phyloP scores from a whole-genome alignment of 2,113 vertebrate species.

The Actenoides lindsayi region DNA sequence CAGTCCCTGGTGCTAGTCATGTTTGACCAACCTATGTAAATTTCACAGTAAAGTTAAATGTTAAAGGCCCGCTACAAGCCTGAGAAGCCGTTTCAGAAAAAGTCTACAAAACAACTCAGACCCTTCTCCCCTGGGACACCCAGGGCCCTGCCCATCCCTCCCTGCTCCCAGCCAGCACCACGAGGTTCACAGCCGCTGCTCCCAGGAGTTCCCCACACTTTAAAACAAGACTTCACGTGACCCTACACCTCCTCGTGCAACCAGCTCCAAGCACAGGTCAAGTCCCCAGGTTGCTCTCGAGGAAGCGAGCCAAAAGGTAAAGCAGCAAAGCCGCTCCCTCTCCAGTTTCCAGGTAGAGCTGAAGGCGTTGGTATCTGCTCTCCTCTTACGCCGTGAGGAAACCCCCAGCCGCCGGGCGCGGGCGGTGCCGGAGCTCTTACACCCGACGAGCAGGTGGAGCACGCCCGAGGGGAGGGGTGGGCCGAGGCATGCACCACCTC shows the following conservation, averaged over 20 bases:
- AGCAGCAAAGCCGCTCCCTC: background rate
- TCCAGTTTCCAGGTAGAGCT: fast-evolving
- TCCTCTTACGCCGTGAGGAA: background rate
- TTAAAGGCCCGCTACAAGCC: fast-evolving
- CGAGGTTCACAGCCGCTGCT: fast-evolving
- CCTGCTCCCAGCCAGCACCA: background rate
- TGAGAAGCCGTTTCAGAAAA: background rate
- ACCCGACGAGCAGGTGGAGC: fast-evolving
- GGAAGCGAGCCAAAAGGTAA: fast-evolving
- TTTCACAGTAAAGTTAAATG: fast-evolving
- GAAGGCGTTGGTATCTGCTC: background rate
- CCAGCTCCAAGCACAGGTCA: fast-evolving
- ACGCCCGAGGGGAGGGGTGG: background rate
- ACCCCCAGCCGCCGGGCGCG: fast-evolving
- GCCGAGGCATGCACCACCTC: too few species aligned
- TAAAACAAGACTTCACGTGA: fast-evolving
- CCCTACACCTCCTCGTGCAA: fast-evolving
- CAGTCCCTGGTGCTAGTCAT: slow-evolving; percentile 27
- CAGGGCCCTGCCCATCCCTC: fast-evolving
- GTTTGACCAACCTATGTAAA: background rate
- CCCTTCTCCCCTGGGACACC: too few species aligned
- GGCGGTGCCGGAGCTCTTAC: fast-evolving
- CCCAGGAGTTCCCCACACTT: fast-evolving
- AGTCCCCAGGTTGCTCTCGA: fast-evolving
- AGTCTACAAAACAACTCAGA: fast-evolving